Percentiles rank a stretch among this genome's conserved stretches.
Conservation (phyloP, 2,797 vertebrate species). For the Calcarius lapponicus region DNA sequence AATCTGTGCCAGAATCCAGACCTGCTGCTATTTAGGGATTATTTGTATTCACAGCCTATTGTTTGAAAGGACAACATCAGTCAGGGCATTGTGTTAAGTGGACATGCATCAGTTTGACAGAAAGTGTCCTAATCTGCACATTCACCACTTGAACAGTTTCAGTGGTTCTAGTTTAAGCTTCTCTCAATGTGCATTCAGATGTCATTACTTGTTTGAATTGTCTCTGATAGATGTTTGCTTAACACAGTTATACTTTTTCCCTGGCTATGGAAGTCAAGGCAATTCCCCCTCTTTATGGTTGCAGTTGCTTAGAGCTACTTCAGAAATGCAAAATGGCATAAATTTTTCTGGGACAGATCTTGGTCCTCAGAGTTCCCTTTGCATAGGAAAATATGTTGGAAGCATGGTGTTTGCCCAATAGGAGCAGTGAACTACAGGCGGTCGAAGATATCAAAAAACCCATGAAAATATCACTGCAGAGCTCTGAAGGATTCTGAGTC, state of each 20-base stretch:
- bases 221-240: not conserved
- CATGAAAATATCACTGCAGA: not conserved
- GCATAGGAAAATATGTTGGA: not conserved
- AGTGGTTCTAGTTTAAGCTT: not conserved
- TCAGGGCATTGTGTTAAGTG: not conserved
- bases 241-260: accelerated
- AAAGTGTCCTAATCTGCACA: not conserved
- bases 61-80: not conserved
- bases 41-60: not conserved
- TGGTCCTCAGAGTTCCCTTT: not conserved
- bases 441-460: not conserved
- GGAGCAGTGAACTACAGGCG: not conserved
- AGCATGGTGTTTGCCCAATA: not conserved
- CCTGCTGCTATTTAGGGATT: not conserved
- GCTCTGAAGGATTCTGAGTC: not conserved
- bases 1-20: not conserved
- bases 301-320: not conserved
- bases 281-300: not conserved
- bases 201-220: not conserved
- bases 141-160: not conserved
- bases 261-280: not conserved
- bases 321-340: not conserved
- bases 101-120: not conserved
- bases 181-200: not conserved
- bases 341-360: not conserved